Evolutionary conservation across 2,113 vertebrate genomes (phyloP).

Genomic region (Climacteris rufus): DNA sequence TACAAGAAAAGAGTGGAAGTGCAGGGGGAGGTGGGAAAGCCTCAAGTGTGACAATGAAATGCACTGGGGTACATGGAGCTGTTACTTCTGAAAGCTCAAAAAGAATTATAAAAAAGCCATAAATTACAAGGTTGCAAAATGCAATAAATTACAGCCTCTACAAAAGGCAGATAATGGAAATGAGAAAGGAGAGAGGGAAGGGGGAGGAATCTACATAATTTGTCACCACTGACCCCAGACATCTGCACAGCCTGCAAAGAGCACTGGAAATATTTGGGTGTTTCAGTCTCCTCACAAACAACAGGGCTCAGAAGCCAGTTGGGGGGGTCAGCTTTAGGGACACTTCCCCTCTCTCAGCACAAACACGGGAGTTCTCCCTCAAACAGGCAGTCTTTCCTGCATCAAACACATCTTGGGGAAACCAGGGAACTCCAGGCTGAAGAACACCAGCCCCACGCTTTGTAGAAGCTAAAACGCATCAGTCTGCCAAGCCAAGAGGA

Average conservation of each 20-base stretch:
- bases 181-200: conserved; percentile 51
- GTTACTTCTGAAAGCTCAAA: conserved; percentile 58
- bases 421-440: background rate
- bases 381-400: accelerated
- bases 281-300: conserved; percentile 25
- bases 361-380: background rate
- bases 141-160: conserved; percentile 73
- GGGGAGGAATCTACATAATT: conserved; percentile 70
- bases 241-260: conserved; percentile 53
- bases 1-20: conserved; percentile 57
- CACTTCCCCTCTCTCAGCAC: background rate
- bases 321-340: background rate
- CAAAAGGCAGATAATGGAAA: conserved; percentile 71
- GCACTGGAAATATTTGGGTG: conserved; percentile 60
- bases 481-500: background rate
- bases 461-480: background rate
- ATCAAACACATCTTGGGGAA: background rate
- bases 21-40: conserved; percentile 51
- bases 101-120: conserved; percentile 64
- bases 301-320: background rate
- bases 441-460: accelerated
- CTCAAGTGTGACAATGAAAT: conserved; percentile 62
- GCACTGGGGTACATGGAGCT: conserved; percentile 50
- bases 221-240: conserved; percentile 67
- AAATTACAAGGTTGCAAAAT: conserved; percentile 72